Conservation (phyloP, 2,113 vertebrate genomes). For the Elephas maximus region DNA sequence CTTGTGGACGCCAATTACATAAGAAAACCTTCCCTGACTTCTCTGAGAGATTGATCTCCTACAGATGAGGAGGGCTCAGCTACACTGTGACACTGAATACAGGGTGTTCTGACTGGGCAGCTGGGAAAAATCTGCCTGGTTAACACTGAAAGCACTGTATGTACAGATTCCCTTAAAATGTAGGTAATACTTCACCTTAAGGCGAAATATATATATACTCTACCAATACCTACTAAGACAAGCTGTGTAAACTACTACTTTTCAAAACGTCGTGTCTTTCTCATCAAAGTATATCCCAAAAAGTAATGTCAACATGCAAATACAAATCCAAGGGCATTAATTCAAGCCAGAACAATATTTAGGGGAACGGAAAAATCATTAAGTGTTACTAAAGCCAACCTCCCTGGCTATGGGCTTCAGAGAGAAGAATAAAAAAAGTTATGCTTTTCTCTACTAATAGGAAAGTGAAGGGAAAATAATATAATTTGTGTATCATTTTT, state of each 20-base stretch:
- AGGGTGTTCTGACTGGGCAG: background rate
- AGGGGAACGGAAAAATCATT: background rate
- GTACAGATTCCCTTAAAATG: background rate
- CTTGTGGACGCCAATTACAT: constrained; percentile 88
- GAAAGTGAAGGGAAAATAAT: background rate
- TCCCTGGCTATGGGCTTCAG: background rate
- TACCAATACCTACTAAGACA: background rate
- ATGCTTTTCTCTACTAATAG: background rate
- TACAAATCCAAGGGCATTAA: constrained; percentile 30
- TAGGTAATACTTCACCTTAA: background rate
- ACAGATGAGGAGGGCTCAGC: constrained; percentile 87
- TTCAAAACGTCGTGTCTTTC: background rate
- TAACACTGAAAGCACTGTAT: background rate
- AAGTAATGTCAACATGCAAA: constrained; percentile 40
- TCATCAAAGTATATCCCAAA: constrained; percentile 9
- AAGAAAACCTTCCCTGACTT: constrained; percentile 85
- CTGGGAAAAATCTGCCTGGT: constrained; percentile 62
- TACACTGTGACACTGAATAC: constrained; percentile 61
- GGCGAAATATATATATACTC: background rate
- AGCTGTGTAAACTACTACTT: background rate
- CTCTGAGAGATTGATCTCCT: constrained; percentile 87
- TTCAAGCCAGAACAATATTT: background rate
- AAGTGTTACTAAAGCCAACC: background rate
- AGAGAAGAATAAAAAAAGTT: background rate
- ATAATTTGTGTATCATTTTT: background rate